phyloP scores from a whole-genome alignment of 2,113 vertebrate species.

The Cynopterus brachyotis region DNA sequence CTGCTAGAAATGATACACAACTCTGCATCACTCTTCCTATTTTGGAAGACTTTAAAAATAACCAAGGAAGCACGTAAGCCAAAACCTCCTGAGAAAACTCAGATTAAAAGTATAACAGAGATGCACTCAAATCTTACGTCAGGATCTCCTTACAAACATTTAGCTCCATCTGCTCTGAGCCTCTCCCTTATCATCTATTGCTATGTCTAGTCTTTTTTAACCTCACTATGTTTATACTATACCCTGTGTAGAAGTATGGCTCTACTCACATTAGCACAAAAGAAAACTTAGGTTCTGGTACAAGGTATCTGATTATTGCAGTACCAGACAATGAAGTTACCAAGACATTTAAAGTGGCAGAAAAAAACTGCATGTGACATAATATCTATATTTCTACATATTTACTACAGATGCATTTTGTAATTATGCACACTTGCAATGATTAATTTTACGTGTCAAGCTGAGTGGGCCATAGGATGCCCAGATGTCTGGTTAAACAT shows the following conservation, averaged over 20 bases:
- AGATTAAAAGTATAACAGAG: not conserved
- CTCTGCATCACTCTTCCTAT: not conserved
- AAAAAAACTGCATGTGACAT: not conserved
- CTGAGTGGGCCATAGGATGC: not conserved
- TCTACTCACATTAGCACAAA: not conserved
- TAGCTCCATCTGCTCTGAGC: not conserved
- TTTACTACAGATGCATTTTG: not conserved
- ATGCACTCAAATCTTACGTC: not conserved
- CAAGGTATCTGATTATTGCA: not conserved
- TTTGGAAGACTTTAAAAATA: not conserved
- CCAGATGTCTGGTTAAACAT: not conserved
- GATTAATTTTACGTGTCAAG: not conserved
- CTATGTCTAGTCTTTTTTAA: not conserved
- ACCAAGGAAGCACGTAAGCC: not conserved
- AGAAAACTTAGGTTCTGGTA: not conserved
- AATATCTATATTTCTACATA: not conserved
- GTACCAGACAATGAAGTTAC: not conserved
- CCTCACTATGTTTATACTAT: not conserved
- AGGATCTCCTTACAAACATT: not conserved
- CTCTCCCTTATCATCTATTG: not conserved
- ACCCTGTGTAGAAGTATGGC: not conserved
- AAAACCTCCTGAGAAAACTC: conserved; percentile 32
- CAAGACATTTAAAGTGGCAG: not conserved
- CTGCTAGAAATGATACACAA: not conserved
- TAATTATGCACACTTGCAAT: not conserved